A percentile compares a stretch with the other conserved stretches of the same genome.
Conservation (phyloP, 2,113 vertebrate genomes). For the Sialia sialis region DNA sequence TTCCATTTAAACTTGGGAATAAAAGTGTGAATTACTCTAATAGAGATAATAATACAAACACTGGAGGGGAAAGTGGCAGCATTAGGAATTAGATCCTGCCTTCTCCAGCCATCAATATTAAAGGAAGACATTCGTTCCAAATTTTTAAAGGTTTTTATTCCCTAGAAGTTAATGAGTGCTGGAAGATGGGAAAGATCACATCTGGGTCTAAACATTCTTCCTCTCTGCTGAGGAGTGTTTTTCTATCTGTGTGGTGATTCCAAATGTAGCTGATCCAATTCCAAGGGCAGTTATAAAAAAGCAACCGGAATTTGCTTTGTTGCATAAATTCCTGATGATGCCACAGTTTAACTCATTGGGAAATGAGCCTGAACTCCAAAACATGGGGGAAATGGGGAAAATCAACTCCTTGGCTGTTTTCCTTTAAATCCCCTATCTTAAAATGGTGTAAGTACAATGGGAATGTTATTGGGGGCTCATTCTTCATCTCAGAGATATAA, state of each 20-base stretch:
- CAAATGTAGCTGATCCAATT: not conserved
- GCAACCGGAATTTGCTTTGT: not conserved
- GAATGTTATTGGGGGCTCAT: not conserved
- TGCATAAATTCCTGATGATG: not conserved
- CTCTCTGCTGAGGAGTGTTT: not conserved
- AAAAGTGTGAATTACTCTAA: not conserved
- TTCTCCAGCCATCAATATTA: not conserved
- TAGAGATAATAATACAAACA: not conserved
- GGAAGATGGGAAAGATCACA: not conserved
- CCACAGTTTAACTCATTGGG: not conserved
- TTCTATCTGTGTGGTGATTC: not conserved
- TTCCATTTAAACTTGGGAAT: not conserved
- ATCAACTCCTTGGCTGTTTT: not conserved
- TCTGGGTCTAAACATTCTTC: not conserved
- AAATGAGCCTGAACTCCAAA: not conserved
- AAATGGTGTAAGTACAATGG: not conserved
- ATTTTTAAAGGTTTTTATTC: not conserved
- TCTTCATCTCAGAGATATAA: not conserved
- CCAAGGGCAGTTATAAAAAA: not conserved
- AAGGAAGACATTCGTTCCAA: not conserved
- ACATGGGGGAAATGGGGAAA: not conserved
- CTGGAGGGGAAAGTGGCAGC: not conserved
- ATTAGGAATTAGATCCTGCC: not conserved
- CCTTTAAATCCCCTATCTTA: not conserved
- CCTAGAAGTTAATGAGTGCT: not conserved